Percentiles rank a stretch among this genome's conserved stretches.
Conservation (phyloP, 2,888 invertebrate species). For the Kryphioiulus occultus region DNA sequence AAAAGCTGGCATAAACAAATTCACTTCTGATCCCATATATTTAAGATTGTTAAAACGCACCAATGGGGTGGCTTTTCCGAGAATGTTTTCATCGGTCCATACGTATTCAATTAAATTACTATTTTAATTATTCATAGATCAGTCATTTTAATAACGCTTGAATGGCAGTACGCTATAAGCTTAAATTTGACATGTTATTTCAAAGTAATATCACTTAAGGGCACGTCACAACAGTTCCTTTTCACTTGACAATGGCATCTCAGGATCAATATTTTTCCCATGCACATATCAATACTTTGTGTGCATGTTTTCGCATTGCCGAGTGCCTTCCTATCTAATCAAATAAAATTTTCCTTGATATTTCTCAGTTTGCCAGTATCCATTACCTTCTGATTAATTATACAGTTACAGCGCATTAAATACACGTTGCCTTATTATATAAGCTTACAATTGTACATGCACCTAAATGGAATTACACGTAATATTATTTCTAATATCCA, state of each 20-base stretch:
- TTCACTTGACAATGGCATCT: conserved; percentile 37
- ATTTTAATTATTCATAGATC: conserved; percentile 40
- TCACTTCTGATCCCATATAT: conserved; percentile 35
- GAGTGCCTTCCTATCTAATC: not conserved
- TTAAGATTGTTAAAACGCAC: conserved; percentile 18
- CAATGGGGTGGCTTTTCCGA: not conserved
- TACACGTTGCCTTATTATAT: not conserved
- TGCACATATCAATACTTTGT: not conserved
- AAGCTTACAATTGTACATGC: too few species aligned
- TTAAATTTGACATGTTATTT: conserved; percentile 40
- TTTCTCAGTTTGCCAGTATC: not conserved
- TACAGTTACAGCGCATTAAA: not conserved
- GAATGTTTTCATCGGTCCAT: conserved; percentile 13
- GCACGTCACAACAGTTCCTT: conserved; percentile 40
- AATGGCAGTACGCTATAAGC: conserved; percentile 40
- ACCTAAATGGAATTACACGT: too few species aligned
- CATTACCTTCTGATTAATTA: not conserved
- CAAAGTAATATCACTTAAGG: conserved; percentile 40
- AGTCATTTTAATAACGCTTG: conserved; percentile 40
- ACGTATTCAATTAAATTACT: conserved; percentile 40
- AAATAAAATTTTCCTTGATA: not conserved
- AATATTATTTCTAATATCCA: too few species aligned
- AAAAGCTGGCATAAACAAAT: conserved; percentile 28
- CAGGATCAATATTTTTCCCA: conserved; percentile 20
- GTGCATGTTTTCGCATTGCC: not conserved